Base-by-base conservation (phyloP, 2,888 invertebrate species). In the Rhaphigaster nebulosa region DNA sequence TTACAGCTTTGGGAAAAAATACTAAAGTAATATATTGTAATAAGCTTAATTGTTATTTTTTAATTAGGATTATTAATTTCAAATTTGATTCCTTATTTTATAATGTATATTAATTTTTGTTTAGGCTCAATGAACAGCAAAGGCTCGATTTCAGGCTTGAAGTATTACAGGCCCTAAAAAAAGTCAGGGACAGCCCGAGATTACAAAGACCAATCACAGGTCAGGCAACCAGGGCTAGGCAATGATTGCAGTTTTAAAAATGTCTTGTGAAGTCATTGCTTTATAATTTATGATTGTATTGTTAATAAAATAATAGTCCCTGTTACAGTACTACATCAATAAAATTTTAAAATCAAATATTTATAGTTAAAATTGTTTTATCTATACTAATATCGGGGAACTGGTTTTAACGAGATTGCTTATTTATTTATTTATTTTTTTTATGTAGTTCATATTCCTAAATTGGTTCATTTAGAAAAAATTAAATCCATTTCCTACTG, bases 81-180 rank as follows among this genome's bases (percentile, higher is more conserved):
- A 3, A 1, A n/a, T 60, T 60, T 60, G n/a, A 12, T 60, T 26
- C 26, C 13, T 60, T 56, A 2, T 26, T 26, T 56, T 26, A 20
- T 56, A 0, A 6, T 38, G 29, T 34, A 26, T n/a, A 12, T 60
- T 29, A 29, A 38, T 38, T 38, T 45, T 84, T 60, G 1, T 84
- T 45, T 13, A 84, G 84, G 23, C 45, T 84, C 45, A 84, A 84
- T 50, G 84, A 84, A 41, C 84, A 84, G n/a, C 84, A 84, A 50
- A 45, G 84, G n/a, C 45, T 84, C 12, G 84, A 84, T 50, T 84
- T 84, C 84, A 41, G 84, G 45, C 84, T 84, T 13, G 84, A 84
- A 50, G 84, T 84, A n/a, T 84, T 84, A 50, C 84, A 84, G n/a
- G 84, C 84, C n/a, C n/a, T 84, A 26, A 84, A 84, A 50, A 84